Percentiles rank a stretch among this genome's conserved stretches.
Conservation (phyloP, 1,140 invertebrate genomes). For the Trichomalopsis sarcophagae region DNA sequence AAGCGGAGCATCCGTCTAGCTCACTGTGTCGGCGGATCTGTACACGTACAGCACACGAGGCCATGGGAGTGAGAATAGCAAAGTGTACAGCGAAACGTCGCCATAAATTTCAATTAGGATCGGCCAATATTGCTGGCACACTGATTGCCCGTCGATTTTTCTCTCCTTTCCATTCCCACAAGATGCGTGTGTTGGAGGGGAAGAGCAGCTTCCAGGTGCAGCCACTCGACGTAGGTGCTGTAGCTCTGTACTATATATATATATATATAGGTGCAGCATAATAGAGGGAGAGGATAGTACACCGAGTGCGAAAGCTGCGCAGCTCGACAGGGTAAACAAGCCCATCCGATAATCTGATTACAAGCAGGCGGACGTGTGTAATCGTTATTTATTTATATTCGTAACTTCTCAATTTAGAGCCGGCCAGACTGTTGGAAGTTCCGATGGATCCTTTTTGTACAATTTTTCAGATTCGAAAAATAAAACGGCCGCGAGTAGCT, state of each 20-base stretch:
- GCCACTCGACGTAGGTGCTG: neutral
- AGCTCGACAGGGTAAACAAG: neutral
- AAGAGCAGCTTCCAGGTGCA: neutral
- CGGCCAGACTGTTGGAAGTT: too few relatives aligned
- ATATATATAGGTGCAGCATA: neutral
- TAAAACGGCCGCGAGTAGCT: neutral
- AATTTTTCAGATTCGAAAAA: neutral
- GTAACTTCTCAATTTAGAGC: too few relatives aligned
- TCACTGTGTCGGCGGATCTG: neutral
- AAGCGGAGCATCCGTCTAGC: too few relatives aligned
- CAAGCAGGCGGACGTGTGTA: neutral
- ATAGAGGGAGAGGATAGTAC: neutral
- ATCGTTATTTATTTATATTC: neutral
- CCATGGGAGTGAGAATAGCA: neutral
- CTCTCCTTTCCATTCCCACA: constrained; percentile 29
- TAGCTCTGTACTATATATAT: neutral
- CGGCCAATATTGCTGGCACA: constrained; percentile 12
- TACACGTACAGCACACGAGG: neutral
- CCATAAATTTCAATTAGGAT: constrained; percentile 42
- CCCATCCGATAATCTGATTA: neutral
- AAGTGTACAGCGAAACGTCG: neutral
- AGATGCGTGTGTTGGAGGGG: neutral
- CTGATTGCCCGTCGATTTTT: constrained; percentile 9
- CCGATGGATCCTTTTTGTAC: too few relatives aligned
- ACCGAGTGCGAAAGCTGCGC: neutral